These are phyloP conservation scores for Meleagris gallopavo DNA, from an alignment of 2,113 vertebrate species.

Conservation along the genomic window DNA sequence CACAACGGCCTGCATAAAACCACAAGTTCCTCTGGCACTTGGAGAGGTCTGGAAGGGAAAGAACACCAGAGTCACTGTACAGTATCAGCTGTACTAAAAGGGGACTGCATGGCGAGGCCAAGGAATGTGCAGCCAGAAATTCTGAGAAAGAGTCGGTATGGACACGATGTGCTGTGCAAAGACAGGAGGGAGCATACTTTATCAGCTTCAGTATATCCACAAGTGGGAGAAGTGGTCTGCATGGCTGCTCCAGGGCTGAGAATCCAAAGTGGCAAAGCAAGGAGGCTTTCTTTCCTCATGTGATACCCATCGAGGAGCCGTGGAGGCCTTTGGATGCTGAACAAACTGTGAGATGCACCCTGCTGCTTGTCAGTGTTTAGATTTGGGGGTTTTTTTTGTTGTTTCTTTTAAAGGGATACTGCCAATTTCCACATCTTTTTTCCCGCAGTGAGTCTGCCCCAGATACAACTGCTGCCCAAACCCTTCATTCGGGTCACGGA, in stretches of 20 bases:
- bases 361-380: neutral
- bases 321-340: too few species aligned
- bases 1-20: neutral
- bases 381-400: neutral
- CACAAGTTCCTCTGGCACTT: conserved; percentile 7
- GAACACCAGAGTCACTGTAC: neutral
- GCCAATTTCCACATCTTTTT: neutral
- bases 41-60: neutral
- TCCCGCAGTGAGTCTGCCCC: neutral
- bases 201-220: neutral
- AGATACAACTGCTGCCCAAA: neutral
- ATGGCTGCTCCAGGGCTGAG: neutral
- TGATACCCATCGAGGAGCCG: neutral
- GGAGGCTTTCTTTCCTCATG: neutral
- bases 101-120: neutral
- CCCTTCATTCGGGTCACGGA: rapidly evolving
- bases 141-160: conserved; percentile 37
- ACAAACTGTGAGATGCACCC: neutral
- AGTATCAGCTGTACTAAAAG: conserved; percentile 19
- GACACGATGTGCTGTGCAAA: neutral
- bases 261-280: neutral
- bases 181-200: neutral
- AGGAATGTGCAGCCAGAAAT: conserved; percentile 40
- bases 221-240: neutral
- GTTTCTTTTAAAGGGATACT: neutral